Evolutionary conservation across 2,888 invertebrate genomes (phyloP), one percentile per base, ranked within the genome.

Genomic region (Leucania comma): DNA sequence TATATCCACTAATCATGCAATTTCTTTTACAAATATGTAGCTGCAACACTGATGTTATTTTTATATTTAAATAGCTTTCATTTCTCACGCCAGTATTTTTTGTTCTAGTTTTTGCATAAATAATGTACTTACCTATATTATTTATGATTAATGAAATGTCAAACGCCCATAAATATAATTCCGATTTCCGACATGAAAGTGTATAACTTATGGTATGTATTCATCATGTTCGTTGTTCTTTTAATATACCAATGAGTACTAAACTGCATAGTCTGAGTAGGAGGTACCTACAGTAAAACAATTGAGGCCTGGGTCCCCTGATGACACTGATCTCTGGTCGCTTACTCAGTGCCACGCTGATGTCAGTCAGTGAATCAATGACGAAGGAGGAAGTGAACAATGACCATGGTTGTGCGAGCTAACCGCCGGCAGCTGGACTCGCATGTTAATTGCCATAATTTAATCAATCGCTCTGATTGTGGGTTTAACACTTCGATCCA

Each of bases 401-500:
- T 20, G 17, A 10, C 24, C 65, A 32, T n/a, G 38, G 20, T 17
- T 54, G 57, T 17, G 50, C n/a, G 17, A 24, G 38, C 58, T 51
- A 32, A 48, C 29, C 29, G 26, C 78, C n/a, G 12, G 24, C 59
- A 53, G 56, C 38, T 26, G 35, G 48, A 48, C 42, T 50, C 35
- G 50, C 71, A 38, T 68, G 66, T 68, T 81, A 81, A 81, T 76
- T 76, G 68, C 63, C 59, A 68, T 76, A 58, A 71, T 79, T 81
- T 72, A 62, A 82, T 75, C 68, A 68, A 66, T 67, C 32, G 54
- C 38, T 62, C 53, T 22, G 50, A 56, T 72, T 61, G 62, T 69
- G 46, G 29, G 54, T 46, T 22, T 62, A n/a, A n/a, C n/a, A n/a
- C n/a, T n/a, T n/a, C n/a, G n/a, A n/a, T n/a, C n/a, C n/a, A n/a